Evolutionary conservation across 2,797 vertebrate genomes (phyloP).

Genomic region (Chloroceryle amazona): DNA sequence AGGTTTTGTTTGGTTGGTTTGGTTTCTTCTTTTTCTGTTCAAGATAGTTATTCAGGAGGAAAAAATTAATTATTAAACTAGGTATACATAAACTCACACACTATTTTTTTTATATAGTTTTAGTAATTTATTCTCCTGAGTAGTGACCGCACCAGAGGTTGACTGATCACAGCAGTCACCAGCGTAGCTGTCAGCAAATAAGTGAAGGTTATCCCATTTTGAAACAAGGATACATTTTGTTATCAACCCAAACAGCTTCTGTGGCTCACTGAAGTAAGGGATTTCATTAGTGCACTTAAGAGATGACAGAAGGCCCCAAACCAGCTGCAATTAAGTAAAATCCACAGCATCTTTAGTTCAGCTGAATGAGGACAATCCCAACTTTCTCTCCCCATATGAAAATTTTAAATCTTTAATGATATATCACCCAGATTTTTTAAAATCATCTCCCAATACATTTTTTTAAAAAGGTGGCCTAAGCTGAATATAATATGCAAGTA

Average conservation of each 20-base stretch:
- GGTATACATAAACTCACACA: not conserved
- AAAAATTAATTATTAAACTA: not conserved
- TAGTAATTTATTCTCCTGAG: not conserved
- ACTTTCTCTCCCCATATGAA: not conserved
- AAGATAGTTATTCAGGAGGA: not conserved
- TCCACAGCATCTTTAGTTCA: not conserved
- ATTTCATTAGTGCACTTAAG: not conserved
- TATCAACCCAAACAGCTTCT: not conserved
- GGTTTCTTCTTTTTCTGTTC: not conserved
- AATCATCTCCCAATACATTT: not conserved
- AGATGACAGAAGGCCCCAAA: not conserved
- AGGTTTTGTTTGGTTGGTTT: not conserved
- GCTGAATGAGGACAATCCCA: not conserved
- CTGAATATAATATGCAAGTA: not conserved
- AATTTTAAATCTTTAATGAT: not conserved
- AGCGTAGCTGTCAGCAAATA: not conserved
- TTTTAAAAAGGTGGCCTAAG: not conserved
- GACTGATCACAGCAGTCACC: not conserved
- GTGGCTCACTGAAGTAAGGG: not conserved
- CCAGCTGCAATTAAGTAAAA: not conserved
- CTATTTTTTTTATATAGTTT: not conserved
- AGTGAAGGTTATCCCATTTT: not conserved
- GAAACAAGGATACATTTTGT: not conserved
- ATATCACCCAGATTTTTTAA: not conserved
- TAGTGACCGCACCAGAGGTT: not conserved